Conservation (phyloP, 2,888 invertebrate genomes). For the Tipula vernalis region DNA sequence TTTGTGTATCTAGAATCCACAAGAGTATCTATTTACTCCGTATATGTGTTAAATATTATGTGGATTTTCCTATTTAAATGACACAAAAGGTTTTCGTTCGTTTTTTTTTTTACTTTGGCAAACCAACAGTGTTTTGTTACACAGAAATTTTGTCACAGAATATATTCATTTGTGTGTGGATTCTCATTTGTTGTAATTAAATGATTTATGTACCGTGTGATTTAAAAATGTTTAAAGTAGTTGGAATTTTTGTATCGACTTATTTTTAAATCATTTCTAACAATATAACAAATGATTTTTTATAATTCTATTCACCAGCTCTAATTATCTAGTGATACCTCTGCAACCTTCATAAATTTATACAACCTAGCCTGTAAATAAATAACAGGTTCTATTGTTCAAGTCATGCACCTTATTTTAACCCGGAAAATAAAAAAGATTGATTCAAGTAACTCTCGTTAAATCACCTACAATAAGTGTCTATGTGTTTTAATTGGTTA, state of each 20-base stretch:
- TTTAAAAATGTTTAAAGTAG: not conserved
- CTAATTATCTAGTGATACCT: too few species aligned
- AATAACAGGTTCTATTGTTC: too few species aligned
- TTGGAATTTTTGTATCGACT: not conserved
- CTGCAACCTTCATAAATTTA: too few species aligned
- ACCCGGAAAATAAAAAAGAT: too few species aligned
- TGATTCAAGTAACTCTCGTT: too few species aligned
- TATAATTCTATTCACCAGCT: not conserved
- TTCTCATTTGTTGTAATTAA: not conserved
- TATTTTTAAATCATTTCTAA: not conserved
- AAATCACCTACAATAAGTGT: too few species aligned
- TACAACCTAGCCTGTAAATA: too few species aligned
- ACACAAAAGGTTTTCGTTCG: not conserved
- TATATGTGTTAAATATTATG: not conserved
- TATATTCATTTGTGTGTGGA: not conserved
- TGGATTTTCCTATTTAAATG: not conserved
- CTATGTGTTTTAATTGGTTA: too few species aligned
- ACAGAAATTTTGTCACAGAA: not conserved
- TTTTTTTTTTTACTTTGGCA: not conserved
- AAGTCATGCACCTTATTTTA: too few species aligned
- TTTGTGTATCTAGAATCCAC: not conserved
- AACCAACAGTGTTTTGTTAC: not conserved
- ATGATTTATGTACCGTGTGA: not conserved
- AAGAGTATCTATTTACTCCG: not conserved
- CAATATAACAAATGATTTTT: not conserved